Evolutionary conservation across 2,888 invertebrate genomes (phyloP).

Genomic region (Cataglyphis cursor): DNA sequence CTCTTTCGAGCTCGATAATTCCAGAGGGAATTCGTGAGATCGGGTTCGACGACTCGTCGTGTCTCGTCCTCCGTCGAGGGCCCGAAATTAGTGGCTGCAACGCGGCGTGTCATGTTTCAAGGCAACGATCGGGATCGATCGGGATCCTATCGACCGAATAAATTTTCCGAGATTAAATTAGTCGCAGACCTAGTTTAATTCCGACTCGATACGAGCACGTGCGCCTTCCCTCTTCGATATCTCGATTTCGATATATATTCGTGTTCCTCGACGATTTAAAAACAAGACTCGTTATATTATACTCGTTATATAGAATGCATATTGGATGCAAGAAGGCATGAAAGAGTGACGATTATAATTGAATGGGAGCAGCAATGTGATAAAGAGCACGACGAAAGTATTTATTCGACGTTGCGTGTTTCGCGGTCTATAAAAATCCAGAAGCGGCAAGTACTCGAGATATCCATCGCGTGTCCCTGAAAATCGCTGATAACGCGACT

Average conservation of each 20-base stretch:
- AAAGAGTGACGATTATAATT: neutral
- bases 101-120: conserved; percentile 31
- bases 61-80: neutral
- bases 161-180: conserved; percentile 1
- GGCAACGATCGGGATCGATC: neutral
- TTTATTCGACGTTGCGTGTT: conserved; percentile 20
- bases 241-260: neutral
- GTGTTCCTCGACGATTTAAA: neutral
- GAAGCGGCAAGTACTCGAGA: conserved; percentile 44
- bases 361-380: neutral
- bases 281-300: neutral
- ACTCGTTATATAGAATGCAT: neutral
- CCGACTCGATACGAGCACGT: neutral
- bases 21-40: conserved; percentile 15
- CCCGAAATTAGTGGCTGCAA: conserved; percentile 13
- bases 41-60: conserved; percentile 26
- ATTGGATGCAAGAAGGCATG: neutral
- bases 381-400: neutral
- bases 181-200: neutral
- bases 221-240: neutral
- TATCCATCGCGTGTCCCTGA: conserved; percentile 42
- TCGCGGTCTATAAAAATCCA: conserved; percentile 27
- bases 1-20: conserved; percentile 24
- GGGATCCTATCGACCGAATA: neutral
- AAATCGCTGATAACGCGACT: conserved; percentile 39